A percentile compares a stretch with the other conserved stretches of the same genome.
Conservation (phyloP, 1,140 invertebrate genomes). For the Batillaria attramentaria region DNA sequence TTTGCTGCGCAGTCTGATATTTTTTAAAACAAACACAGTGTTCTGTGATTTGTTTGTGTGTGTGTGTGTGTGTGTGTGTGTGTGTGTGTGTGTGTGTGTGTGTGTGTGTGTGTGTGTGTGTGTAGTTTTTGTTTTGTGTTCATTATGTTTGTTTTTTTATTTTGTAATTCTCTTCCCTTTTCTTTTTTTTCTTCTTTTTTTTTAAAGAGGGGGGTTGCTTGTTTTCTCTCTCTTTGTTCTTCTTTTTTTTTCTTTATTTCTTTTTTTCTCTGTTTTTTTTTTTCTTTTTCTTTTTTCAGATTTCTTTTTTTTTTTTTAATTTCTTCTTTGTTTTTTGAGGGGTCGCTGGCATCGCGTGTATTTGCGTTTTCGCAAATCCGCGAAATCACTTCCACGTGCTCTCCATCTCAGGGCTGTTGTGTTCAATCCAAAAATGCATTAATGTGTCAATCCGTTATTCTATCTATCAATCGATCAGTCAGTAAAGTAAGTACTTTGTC, state of each 20-base stretch:
- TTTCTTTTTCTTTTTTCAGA: background rate
- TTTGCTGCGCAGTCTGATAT: no score
- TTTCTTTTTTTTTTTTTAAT: background rate
- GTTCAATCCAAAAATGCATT: no score
- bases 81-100: slow-evolving; percentile 2
- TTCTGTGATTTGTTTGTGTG: background rate
- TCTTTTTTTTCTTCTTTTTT: background rate
- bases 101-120: slow-evolving; percentile 9
- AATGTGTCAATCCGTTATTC: no score
- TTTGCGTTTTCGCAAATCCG: no score
- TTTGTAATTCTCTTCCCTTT: background rate
- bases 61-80: slow-evolving; percentile 16
- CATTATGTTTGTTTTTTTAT: background rate
- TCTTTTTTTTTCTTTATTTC: background rate
- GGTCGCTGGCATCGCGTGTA: no score
- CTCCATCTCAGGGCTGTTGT: no score
- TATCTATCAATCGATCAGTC: no score
- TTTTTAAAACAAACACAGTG: no score
- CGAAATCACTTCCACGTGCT: no score
- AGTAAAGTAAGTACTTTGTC: no score
- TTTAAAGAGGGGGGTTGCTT: no score
- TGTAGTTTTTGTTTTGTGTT: background rate
- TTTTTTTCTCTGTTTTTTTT: background rate
- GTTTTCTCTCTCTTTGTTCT: background rate
- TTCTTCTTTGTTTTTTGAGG: no score